These are phyloP conservation scores for Champsocephalus gunnari DNA, from an alignment of 2,797 vertebrate genomes.

Conservation along the genomic window DNA sequence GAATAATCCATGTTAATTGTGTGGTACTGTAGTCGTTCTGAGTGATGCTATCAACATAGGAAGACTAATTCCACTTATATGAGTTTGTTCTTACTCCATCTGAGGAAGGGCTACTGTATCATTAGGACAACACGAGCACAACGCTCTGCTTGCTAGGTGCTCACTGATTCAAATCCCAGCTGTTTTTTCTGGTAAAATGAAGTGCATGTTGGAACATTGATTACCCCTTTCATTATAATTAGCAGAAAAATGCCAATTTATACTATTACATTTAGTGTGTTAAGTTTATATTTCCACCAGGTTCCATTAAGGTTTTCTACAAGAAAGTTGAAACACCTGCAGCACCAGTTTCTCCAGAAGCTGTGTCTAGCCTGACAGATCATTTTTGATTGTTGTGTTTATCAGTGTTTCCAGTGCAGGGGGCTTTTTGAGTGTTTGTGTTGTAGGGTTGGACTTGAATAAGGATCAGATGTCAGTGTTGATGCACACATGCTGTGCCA, in stretches of 20 bases:
- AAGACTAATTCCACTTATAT: too few relatives aligned
- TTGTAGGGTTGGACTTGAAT: conserved; percentile 37
- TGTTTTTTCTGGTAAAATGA: neutral
- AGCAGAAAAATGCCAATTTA: neutral
- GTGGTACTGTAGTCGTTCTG: too few relatives aligned
- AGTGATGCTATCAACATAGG: too few relatives aligned
- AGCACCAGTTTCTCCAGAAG: neutral
- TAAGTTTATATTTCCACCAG: neutral
- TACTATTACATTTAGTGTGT: neutral
- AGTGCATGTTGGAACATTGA: neutral
- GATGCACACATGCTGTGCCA: conserved; percentile 59
- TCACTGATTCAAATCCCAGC: too few relatives aligned
- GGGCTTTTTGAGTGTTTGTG: conserved; percentile 21
- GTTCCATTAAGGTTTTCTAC: neutral
- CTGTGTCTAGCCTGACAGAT: neutral
- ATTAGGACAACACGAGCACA: too few relatives aligned
- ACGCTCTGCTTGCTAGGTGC: too few relatives aligned
- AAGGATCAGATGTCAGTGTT: conserved; percentile 70
- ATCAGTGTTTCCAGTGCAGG: conserved; percentile 36
- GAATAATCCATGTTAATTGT: too few relatives aligned
- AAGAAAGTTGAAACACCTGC: neutral
- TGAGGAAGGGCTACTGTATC: too few relatives aligned
- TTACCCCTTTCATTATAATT: neutral
- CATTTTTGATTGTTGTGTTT: conserved; percentile 22
- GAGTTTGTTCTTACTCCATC: too few relatives aligned